Evolutionary conservation across 2,888 invertebrate genomes (phyloP).

Genomic region (Drosophila tanythrix): DNA sequence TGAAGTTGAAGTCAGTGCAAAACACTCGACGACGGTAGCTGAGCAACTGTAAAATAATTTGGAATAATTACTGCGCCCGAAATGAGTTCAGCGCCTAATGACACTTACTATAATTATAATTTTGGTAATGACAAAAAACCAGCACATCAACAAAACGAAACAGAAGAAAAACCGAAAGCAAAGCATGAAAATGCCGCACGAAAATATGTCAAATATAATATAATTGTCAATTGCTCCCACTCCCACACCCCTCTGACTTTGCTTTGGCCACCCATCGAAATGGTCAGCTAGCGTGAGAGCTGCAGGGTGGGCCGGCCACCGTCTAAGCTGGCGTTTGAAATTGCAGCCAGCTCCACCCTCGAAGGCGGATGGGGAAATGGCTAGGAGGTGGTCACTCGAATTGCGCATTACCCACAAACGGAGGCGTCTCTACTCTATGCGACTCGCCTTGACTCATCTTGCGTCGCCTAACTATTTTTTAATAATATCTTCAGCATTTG

Average conservation of each 20-base stretch:
- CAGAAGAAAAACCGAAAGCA: constrained; percentile 46
- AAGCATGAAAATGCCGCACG: constrained; percentile 48
- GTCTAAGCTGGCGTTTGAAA: constrained; percentile 9
- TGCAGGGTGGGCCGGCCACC: constrained; percentile 22
- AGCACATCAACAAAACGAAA: constrained; percentile 14
- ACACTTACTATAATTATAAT: constrained; percentile 78
- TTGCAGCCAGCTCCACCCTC: constrained; percentile 33
- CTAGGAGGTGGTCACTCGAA: constrained; percentile 13
- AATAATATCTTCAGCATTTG: constrained; percentile 79
- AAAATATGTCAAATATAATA: constrained; percentile 79
- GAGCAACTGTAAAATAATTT: constrained; percentile 72
- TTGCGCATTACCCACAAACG: constrained; percentile 4
- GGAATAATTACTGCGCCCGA: constrained; percentile 63
- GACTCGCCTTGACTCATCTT: constrained; percentile 8
- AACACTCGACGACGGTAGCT: constrained; percentile 26
- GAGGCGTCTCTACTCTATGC: constrained; percentile 28
- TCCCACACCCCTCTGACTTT: background rate
- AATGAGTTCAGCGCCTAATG: constrained; percentile 74
- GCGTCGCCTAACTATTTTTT: constrained; percentile 72
- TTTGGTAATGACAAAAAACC: constrained; percentile 73
- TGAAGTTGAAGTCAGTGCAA: constrained; percentile 16
- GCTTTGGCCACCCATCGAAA: constrained; percentile 24
- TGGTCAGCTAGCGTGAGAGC: constrained; percentile 66
- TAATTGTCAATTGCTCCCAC: constrained; percentile 69
- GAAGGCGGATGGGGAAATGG: constrained; percentile 54